A percentile compares a stretch with the other conserved stretches of the same genome.
Conservation (phyloP, 2,797 vertebrate genomes). For the Paramormyrops hopkinsi region DNA sequence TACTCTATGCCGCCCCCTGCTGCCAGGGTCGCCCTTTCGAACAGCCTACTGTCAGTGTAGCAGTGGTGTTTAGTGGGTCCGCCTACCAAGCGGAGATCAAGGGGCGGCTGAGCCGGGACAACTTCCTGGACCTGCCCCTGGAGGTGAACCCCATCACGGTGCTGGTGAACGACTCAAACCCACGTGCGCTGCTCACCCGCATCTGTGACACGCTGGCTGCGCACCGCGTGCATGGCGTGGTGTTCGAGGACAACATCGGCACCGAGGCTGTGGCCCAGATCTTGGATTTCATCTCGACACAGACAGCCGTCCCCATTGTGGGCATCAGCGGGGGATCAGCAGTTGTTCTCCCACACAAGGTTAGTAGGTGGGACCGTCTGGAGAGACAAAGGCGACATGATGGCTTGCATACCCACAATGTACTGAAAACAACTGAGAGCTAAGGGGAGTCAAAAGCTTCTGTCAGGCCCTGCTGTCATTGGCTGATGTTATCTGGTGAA, state of each 20-base stretch:
- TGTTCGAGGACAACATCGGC: constrained; percentile 91
- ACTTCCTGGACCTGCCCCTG: constrained; percentile 89
- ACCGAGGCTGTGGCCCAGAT: constrained; percentile 94
- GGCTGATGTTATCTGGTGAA: constrained; percentile 4
- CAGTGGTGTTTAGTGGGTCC: constrained; percentile 86
- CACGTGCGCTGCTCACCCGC: constrained; percentile 83
- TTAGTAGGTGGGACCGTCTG: constrained; percentile 46
- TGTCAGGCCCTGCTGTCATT: constrained; percentile 1
- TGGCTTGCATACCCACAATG: neutral
- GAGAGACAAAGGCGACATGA: neutral
- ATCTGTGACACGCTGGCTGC: constrained; percentile 82
- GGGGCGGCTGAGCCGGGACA: constrained; percentile 78
- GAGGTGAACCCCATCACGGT: constrained; percentile 89
- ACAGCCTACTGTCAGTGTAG: constrained; percentile 78
- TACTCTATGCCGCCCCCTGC: constrained; percentile 43
- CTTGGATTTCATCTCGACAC: constrained; percentile 89
- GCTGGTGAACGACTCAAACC: constrained; percentile 88
- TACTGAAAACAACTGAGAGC: neutral
- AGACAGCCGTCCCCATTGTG: constrained; percentile 85
- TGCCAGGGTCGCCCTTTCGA: constrained; percentile 59
- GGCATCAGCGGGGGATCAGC: constrained; percentile 93
- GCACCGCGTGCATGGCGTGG: constrained; percentile 80
- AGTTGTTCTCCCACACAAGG: constrained; percentile 89
- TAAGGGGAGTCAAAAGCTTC: constrained; percentile 2
- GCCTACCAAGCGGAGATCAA: constrained; percentile 76